phyloP scores from a whole-genome alignment of 2,888 invertebrate species.

The Ecliptopera silaceata region DNA sequence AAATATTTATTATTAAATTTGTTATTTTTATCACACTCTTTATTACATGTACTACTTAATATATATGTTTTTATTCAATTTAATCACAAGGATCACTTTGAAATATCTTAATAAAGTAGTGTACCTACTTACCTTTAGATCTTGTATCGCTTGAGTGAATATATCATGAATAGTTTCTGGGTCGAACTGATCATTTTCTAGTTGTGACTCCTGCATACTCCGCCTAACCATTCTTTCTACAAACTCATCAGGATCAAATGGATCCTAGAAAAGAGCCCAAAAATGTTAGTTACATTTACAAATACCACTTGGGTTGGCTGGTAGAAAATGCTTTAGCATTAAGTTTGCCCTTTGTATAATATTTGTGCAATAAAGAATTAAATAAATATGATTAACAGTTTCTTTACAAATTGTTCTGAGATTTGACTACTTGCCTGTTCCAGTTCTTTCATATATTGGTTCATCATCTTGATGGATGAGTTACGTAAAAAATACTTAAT shows the following conservation, averaged over 20 bases:
- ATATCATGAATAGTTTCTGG: conserved; percentile 94
- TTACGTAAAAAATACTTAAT: too few relatives aligned
- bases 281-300: not conserved
- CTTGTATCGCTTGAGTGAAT: conserved; percentile 96
- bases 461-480: conserved; percentile 86
- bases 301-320: too few relatives aligned
- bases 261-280: conserved; percentile 86
- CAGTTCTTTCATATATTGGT: conserved; percentile 93
- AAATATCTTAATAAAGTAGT: not conserved
- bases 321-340: too few relatives aligned
- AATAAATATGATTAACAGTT: too few relatives aligned
- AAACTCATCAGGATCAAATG: conserved; percentile 98
- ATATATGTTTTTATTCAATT: too few relatives aligned
- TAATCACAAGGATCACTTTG: too few relatives aligned
- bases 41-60: too few relatives aligned
- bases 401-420: not conserved
- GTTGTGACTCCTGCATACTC: conserved; percentile 90
- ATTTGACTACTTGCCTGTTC: conserved; percentile 85
- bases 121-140: conserved; percentile 74
- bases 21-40: too few relatives aligned
- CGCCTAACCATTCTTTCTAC: conserved; percentile 98
- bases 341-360: too few relatives aligned
- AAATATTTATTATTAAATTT: too few relatives aligned
- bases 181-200: conserved; percentile 87
- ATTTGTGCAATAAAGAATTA: too few relatives aligned